Percentiles rank a stretch among this genome's conserved stretches.
These are phyloP conservation scores for Diadophis punctatus DNA, from an alignment of 2,113 vertebrate species.

Conservation along the genomic window DNA sequence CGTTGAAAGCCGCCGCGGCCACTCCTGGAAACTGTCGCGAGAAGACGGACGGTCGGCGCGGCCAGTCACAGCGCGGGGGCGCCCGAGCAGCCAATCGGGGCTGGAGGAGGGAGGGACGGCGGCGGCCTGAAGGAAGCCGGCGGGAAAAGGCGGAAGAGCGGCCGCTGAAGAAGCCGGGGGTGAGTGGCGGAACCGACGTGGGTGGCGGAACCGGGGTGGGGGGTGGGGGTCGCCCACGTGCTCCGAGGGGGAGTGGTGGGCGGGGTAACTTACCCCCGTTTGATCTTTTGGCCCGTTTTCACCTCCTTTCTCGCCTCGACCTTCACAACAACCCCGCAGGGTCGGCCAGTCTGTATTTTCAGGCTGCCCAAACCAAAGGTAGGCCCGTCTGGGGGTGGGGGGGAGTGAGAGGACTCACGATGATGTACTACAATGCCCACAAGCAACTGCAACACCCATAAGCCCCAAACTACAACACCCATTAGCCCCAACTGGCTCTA, in stretches of 20 bases:
- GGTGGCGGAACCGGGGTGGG: not conserved
- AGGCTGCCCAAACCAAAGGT: not conserved
- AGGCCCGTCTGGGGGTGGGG: not conserved
- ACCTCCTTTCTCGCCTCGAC: not conserved
- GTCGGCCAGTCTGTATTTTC: not conserved
- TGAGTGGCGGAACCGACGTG: constrained; percentile 10
- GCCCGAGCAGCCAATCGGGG: not conserved
- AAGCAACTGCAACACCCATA: not conserved
- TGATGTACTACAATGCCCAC: not conserved
- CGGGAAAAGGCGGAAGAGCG: not conserved
- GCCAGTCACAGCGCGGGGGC: constrained; percentile 32
- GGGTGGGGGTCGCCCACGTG: not conserved
- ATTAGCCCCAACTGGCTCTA: not conserved
- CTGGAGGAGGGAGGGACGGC: constrained; percentile 21
- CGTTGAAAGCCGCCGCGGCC: accelerated
- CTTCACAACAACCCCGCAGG: not conserved
- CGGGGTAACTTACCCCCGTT: not conserved
- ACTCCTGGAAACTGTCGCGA: accelerated
- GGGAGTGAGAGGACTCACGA: not conserved
- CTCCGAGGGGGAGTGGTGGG: not conserved
- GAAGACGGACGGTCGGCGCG: not conserved
- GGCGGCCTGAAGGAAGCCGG: constrained; percentile 32
- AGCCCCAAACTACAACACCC: too few relatives aligned
- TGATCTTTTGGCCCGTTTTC: not conserved
- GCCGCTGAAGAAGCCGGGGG: not conserved